Conservation (phyloP, 2,797 vertebrate genomes). For the Macroramphosus scolopax region DNA sequence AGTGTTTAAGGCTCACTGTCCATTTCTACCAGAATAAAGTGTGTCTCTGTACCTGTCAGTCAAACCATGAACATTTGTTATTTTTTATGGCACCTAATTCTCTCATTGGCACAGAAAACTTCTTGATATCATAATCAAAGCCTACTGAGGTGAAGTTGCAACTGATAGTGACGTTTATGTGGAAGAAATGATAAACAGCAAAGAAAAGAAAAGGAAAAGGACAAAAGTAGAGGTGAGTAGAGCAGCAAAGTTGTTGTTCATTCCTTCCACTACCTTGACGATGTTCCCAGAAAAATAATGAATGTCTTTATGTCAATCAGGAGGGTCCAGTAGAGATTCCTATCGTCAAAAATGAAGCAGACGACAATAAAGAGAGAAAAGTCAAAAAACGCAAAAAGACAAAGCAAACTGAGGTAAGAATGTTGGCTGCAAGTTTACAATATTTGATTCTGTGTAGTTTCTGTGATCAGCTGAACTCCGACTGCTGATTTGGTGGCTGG, state of each 20-base stretch:
- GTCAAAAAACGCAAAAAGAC: slow-evolving; percentile 47
- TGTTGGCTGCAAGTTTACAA: no score
- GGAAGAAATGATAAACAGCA: slow-evolving; percentile 19
- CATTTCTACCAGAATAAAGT: no score
- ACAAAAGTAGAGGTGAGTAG: slow-evolving; percentile 42
- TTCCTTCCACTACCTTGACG: not conserved
- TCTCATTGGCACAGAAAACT: slow-evolving; percentile 65
- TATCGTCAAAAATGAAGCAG: not conserved
- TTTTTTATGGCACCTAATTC: slow-evolving; percentile 13
- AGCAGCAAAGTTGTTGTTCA: not conserved
- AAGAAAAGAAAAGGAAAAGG: slow-evolving; percentile 58
- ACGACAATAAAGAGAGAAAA: slow-evolving; percentile 37
- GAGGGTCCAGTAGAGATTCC: slow-evolving; percentile 31
- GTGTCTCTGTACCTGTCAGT: no score
- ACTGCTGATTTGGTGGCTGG: no score
- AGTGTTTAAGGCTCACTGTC: no score
- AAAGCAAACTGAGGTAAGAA: slow-evolving; percentile 42
- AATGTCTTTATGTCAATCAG: slow-evolving; percentile 30
- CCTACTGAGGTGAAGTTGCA: slow-evolving; percentile 38
- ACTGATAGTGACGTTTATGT: not conserved
- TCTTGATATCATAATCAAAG: slow-evolving; percentile 20
- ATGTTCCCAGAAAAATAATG: no score
- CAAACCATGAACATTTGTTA: not conserved
- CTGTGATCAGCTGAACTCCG: not conserved
- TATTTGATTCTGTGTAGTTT: not conserved